Percentiles rank a stretch among this genome's conserved stretches.
Conservation (phyloP, 2,888 invertebrate genomes). For the Bedellia somnulentella region DNA sequence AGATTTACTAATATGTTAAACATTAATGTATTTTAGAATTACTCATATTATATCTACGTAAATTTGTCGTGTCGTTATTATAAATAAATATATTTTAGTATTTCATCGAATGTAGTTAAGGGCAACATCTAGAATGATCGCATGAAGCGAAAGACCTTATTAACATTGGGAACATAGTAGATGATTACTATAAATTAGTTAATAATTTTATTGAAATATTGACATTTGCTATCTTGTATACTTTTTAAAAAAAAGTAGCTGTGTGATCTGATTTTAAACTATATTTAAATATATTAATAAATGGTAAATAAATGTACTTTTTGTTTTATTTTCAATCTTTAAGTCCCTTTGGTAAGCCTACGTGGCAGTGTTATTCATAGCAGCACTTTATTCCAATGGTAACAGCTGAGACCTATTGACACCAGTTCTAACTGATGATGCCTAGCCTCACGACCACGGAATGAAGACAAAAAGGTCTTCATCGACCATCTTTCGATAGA, state of each 20-base stretch:
- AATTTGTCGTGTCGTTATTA: conserved; percentile 49
- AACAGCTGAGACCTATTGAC: too few relatives aligned
- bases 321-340: conserved; percentile 26
- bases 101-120: conserved; percentile 9
- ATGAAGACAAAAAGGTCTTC: too few relatives aligned
- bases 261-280: conserved; percentile 58
- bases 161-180: conserved; percentile 48
- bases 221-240: conserved; percentile 49
- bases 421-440: too few relatives aligned
- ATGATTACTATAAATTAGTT: conserved; percentile 31
- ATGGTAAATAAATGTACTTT: conserved; percentile 44
- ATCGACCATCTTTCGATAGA: too few relatives aligned
- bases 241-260: conserved; percentile 45
- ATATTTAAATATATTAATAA: conserved; percentile 56
- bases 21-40: conserved; percentile 46
- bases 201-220: conserved; percentile 51
- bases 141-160: conserved; percentile 23
- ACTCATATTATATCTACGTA: conserved; percentile 38
- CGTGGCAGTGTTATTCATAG: too few relatives aligned
- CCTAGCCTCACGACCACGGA: too few relatives aligned
- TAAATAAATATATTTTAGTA: conserved; percentile 17
- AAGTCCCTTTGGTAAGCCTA: too few relatives aligned
- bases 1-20: conserved; percentile 46
- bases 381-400: too few relatives aligned
- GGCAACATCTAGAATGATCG: conserved; percentile 30